Evolutionary conservation across 2,888 invertebrate species (phyloP).

Genomic region (Cyclophora albipunctata): DNA sequence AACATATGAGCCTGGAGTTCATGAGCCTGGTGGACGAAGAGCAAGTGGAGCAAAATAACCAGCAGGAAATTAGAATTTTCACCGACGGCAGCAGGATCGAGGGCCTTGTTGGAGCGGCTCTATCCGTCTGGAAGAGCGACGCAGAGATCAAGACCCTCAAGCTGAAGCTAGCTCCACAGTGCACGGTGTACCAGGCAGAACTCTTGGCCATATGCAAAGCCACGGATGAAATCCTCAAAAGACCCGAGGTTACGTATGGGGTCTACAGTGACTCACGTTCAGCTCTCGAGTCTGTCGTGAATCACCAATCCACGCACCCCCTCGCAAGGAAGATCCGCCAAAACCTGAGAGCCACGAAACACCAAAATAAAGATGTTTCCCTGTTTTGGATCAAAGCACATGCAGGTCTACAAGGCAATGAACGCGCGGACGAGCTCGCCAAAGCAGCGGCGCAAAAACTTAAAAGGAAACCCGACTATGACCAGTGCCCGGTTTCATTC

Average conservation of each 20-base stretch:
- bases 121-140: slow-evolving; percentile 12
- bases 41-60: neutral
- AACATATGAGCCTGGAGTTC: neutral
- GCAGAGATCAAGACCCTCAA: slow-evolving; percentile 2
- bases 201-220: slow-evolving; percentile 9
- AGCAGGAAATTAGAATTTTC: slow-evolving; percentile 1
- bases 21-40: slow-evolving; percentile 2
- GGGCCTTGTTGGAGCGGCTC: slow-evolving; percentile 14
- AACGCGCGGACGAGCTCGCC: slow-evolving; percentile 13
- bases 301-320: slow-evolving; percentile 4
- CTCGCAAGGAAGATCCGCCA: slow-evolving; percentile 3
- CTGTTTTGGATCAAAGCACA: slow-evolving; percentile 17
- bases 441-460: slow-evolving; percentile 4
- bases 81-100: slow-evolving; percentile 16
- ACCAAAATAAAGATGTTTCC: neutral
- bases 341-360: neutral
- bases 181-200: slow-evolving; percentile 19
- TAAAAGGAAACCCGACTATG: slow-evolving; percentile 2
- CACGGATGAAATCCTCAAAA: neutral
- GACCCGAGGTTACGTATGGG: neutral
- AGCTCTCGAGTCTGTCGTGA: slow-evolving; percentile 2
- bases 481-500: slow-evolving; percentile 7
- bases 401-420: slow-evolving; percentile 11
- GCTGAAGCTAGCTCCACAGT: neutral
- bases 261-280: slow-evolving; percentile 11